phyloP scores from a whole-genome alignment of 2,888 invertebrate genomes.

The Entomobrya proxima region DNA sequence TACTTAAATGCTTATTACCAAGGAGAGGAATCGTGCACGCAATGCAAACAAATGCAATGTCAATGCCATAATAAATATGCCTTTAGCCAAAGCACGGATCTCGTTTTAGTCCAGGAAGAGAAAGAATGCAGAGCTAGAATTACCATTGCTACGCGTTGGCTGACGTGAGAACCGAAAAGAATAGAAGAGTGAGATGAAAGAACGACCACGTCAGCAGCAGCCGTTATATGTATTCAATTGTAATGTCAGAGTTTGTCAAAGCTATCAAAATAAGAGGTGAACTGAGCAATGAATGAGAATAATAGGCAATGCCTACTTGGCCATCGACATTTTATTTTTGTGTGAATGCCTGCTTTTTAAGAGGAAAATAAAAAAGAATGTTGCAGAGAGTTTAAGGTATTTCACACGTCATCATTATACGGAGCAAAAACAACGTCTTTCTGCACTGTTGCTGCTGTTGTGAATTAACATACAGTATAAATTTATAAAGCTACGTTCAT shows the following conservation, averaged over 20 bases:
- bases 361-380: neutral
- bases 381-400: slow-evolving; percentile 19
- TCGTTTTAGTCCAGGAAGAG: neutral
- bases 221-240: neutral
- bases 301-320: neutral
- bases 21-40: neutral
- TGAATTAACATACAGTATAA: slow-evolving; percentile 4
- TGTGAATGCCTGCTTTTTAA: neutral
- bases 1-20: neutral
- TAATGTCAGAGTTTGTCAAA: neutral
- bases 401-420: neutral
- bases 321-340: neutral
- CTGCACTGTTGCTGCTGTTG: neutral
- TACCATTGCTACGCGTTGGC: neutral
- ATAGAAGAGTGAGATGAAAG: neutral
- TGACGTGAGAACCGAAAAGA: neutral
- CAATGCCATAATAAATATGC: neutral
- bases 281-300: neutral
- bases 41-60: neutral
- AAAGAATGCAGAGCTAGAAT: neutral
- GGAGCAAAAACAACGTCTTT: neutral
- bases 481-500: neutral
- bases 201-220: slow-evolving; percentile 16
- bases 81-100: neutral
- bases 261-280: neutral